Evolutionary conservation across 2,113 vertebrate genomes (phyloP).

Genomic region (Indri indri): DNA sequence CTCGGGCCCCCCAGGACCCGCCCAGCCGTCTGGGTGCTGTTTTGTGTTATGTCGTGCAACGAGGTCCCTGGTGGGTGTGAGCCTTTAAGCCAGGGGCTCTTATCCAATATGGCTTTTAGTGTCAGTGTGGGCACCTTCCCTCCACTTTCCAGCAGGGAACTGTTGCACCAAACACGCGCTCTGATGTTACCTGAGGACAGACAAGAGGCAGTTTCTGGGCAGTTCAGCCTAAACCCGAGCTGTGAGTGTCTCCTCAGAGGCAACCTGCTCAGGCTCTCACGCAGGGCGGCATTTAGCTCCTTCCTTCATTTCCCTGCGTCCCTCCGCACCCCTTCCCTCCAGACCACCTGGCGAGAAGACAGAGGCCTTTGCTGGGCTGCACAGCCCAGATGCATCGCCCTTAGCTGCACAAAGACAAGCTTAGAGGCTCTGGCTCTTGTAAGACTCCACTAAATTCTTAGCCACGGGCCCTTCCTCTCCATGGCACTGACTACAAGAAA

Average conservation of each 20-base stretch:
- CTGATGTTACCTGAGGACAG: rapidly evolving
- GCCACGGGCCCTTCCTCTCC: background rate
- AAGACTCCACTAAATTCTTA: background rate
- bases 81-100: background rate
- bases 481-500: background rate
- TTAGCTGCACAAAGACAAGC: background rate
- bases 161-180: too few relatives aligned
- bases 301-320: background rate
- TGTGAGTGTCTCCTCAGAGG: background rate
- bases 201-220: too few relatives aligned
- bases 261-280: background rate
- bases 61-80: background rate
- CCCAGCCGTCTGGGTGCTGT: background rate
- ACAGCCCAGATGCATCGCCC: background rate
- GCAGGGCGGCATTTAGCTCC: background rate
- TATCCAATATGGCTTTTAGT: background rate
- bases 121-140: background rate
- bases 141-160: background rate
- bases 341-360: background rate
- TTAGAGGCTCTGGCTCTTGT: background rate
- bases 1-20: background rate
- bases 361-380: background rate
- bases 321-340: background rate
- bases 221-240: too few relatives aligned
- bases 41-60: rapidly evolving